These are phyloP conservation scores for Stichopus horrens DNA, from an alignment of 53 echinoderm and acorn worm species.

Conservation along the genomic window DNA sequence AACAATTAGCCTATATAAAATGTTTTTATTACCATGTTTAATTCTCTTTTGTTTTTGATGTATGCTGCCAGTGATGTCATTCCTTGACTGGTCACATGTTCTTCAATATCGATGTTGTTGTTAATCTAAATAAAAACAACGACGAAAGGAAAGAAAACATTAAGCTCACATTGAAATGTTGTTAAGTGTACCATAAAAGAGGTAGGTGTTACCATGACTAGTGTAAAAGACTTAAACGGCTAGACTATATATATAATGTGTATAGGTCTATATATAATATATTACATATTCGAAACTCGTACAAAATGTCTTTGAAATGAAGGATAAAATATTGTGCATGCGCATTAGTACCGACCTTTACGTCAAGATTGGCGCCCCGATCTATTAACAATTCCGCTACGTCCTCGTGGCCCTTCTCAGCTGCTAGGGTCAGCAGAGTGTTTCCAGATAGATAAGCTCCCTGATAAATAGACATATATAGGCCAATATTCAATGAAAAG, in stretches of 20 bases:
- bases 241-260: too few relatives aligned
- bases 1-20: neutral
- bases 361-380: constrained; percentile 66
- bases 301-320: too few relatives aligned
- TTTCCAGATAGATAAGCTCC: constrained; percentile 78
- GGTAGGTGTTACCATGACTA: too few relatives aligned
- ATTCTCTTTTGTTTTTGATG: constrained; percentile 11
- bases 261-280: too few relatives aligned
- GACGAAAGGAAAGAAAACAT: too few relatives aligned
- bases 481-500: too few relatives aligned
- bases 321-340: too few relatives aligned
- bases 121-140: neutral
- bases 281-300: too few relatives aligned
- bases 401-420: constrained; percentile 66
- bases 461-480: constrained; percentile 2
- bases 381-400: constrained; percentile 69
- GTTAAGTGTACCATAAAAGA: too few relatives aligned
- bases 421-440: constrained; percentile 71
- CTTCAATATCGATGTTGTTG: neutral
- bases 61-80: neutral
- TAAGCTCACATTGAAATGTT: too few relatives aligned
- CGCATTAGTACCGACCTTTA: neutral
- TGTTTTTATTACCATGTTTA: constrained; percentile 17
- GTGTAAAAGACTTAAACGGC: too few relatives aligned
- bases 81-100: neutral